Conservation (phyloP, 1,140 invertebrate genomes). For the Latrodectus geometricus region DNA sequence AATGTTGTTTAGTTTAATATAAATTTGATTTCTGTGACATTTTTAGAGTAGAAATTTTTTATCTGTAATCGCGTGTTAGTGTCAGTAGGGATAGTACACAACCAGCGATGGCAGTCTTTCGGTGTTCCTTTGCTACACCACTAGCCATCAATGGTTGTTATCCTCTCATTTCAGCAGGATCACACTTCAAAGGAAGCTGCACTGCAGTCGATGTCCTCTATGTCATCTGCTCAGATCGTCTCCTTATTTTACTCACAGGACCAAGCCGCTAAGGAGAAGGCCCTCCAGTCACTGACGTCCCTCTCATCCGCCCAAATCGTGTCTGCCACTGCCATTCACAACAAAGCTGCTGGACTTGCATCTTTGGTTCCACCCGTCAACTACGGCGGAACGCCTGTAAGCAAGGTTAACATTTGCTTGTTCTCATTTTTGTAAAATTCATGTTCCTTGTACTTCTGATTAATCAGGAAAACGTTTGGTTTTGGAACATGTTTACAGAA, state of each 20-base stretch:
- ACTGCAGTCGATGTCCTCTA: conserved; percentile 87
- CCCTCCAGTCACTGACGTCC: conserved; percentile 95
- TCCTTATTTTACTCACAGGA: conserved; percentile 74
- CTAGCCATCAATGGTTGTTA: conserved; percentile 45
- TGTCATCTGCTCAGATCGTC: conserved; percentile 63
- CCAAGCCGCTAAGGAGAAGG: conserved; percentile 93
- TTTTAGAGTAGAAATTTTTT: neutral
- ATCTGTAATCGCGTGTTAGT: too few species aligned
- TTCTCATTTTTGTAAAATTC: too few species aligned
- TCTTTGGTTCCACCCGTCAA: conserved; percentile 72
- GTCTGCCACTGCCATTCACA: conserved; percentile 81
- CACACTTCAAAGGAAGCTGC: conserved; percentile 95
- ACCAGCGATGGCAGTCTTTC: conserved; percentile 6
- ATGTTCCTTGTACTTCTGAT: too few species aligned
- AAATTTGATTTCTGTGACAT: neutral
- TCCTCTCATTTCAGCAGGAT: conserved; percentile 74
- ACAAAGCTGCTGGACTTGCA: conserved; percentile 71
- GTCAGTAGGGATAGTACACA: neutral
- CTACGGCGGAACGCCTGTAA: conserved; percentile 78
- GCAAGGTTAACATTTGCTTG: conserved; percentile 8
- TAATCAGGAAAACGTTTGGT: neutral
- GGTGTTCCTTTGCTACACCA: conserved; percentile 7
- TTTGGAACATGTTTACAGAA: too few species aligned
- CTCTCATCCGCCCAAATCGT: conserved; percentile 98
- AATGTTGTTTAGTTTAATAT: neutral